Evolutionary conservation across 2,113 vertebrate genomes (phyloP), one percentile per base, ranked within the genome.

Genomic region (Kobus ellipsiprymnus): DNA sequence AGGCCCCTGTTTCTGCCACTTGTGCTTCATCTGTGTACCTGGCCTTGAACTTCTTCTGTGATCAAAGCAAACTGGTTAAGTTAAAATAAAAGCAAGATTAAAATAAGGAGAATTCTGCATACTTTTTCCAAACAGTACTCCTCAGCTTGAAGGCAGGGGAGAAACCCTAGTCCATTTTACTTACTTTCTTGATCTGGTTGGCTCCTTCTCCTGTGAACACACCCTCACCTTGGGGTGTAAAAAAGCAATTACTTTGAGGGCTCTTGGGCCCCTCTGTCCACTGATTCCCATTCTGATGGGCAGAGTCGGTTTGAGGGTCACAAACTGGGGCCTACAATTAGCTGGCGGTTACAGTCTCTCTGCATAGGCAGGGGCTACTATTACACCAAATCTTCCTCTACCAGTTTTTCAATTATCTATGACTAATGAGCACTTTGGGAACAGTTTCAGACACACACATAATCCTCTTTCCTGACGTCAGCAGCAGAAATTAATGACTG

Each of bases 391-490:
- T 94, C 88, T 98, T 98, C 97, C 95, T 97, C 96, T 96, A 98
- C 59, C 92, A 97, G 96, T 64, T 98, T 97, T 97, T 98, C 98
- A 98, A 95, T 98, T 98, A 98, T 98, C 98, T 98, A 97, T 98
- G 98, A 97, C 94, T 98, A 98, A 98, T 97, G 84, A 98, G 95
- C 98, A 98, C 83, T 98, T 97, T 98, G 98, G 97, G 98, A 98
- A 96, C 74, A 91, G 97, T 98, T 98, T 98, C 96, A 98, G 97
- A 98, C 96, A 96, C 94, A 98, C 97, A 97, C 98, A 98, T 97
- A 98, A 98, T 96, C 90, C 54, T 97, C 90, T 96, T 91, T 96
- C 97, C 96, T 98, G 93, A 98, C 40, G 87, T 95, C 93, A 98
- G 91, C 78, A 98, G 84, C 87, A 98, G 94, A 98, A 98, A 98